A percentile compares a stretch with the other conserved stretches of the same genome.
These are phyloP conservation scores for Lerista edwardsae DNA, from an alignment of 2,797 vertebrate genomes.

Conservation along the genomic window DNA sequence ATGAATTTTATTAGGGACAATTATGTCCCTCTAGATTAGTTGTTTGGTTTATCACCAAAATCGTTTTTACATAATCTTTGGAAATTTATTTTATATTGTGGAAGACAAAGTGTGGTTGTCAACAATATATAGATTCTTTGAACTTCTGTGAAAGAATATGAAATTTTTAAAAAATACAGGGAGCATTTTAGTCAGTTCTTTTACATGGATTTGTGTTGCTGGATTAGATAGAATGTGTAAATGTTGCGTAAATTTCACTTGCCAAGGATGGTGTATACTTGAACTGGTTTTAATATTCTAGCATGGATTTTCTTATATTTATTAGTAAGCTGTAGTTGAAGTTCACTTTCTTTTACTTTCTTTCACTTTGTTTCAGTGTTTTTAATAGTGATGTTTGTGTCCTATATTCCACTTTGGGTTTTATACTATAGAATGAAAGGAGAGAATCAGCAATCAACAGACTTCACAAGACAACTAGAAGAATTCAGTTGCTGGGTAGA, in stretches of 20 bases:
- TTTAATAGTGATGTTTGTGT: conserved; percentile 2
- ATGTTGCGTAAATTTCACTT: not conserved
- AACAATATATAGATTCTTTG: not conserved
- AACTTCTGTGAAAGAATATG: not conserved
- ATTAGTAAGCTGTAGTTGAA: not conserved
- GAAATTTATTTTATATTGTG: not conserved
- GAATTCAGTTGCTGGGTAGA: conserved; percentile 86
- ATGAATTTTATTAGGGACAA: not conserved
- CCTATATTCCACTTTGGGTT: conserved; percentile 1
- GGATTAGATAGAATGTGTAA: not conserved
- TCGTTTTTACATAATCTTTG: not conserved
- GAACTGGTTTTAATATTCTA: not conserved
- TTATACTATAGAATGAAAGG: conserved; percentile 80
- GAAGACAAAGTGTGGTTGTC: not conserved
- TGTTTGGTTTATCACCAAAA: not conserved
- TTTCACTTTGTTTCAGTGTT: not conserved
- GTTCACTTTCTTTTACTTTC: not conserved
- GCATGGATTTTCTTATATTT: not conserved
- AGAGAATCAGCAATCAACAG: conserved; percentile 80
- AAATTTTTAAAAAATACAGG: not conserved
- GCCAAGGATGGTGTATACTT: not conserved
- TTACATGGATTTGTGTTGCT: accelerated
- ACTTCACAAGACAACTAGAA: conserved; percentile 81
- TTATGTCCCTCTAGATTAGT: not conserved
- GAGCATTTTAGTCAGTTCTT: not conserved